A percentile compares a stretch with the other conserved stretches of the same genome.
Conservation (phyloP, 2,113 vertebrate genomes). For the Eurystomus gularis region DNA sequence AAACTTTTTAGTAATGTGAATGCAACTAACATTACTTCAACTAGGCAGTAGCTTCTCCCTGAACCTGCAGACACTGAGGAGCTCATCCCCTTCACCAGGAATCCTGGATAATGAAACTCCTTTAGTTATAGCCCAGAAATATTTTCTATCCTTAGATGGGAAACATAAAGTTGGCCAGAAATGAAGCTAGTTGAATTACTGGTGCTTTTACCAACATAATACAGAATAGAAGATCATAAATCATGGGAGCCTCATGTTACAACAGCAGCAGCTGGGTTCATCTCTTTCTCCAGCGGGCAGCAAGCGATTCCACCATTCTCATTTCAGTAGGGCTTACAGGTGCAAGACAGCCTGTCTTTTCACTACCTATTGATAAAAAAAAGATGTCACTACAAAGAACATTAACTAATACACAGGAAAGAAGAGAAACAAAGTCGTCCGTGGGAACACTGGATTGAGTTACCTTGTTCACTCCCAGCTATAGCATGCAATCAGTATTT, state of each 20-base stretch:
- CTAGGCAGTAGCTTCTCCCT: background rate
- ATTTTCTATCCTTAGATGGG: background rate
- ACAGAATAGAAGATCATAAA: background rate
- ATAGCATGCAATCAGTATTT: background rate
- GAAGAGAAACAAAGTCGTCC: background rate
- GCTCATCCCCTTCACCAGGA: background rate
- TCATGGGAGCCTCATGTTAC: accelerated
- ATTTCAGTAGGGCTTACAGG: background rate
- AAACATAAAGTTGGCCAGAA: background rate
- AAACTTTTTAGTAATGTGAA: background rate
- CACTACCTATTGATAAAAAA: background rate
- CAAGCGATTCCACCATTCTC: background rate
- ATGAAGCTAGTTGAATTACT: background rate
- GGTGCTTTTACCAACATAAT: background rate
- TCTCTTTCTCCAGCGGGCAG: background rate
- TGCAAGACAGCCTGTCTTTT: background rate
- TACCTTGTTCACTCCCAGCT: background rate
- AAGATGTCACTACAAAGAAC: background rate
- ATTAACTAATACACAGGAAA: background rate
- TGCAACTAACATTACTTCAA: background rate
- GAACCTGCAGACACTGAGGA: background rate
- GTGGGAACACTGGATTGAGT: background rate
- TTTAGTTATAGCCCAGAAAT: background rate
- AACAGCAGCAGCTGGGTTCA: background rate
- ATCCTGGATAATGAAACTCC: background rate